Conservation (phyloP, 2,113 vertebrate species). For the Mesocricetus auratus region DNA sequence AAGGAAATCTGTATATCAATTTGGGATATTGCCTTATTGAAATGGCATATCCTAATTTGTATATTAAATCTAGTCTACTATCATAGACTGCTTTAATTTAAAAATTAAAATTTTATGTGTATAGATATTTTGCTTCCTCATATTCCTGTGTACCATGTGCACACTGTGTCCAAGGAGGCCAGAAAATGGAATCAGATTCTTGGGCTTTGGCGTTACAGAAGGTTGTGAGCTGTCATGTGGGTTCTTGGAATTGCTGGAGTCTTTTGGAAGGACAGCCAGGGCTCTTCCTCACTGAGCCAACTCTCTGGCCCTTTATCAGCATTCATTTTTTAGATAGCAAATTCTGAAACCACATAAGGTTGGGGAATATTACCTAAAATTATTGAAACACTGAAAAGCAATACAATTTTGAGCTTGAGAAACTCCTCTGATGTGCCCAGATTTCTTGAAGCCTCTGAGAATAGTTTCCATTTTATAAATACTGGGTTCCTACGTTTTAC, state of each 20-base stretch:
- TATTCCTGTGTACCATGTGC: not conserved
- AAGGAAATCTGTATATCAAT: not conserved
- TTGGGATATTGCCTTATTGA: not conserved
- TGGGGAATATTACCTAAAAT: not conserved
- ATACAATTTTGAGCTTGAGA: not conserved
- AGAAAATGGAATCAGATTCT: not conserved
- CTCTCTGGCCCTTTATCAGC: not conserved
- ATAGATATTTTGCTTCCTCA: not conserved
- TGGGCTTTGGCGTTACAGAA: not conserved
- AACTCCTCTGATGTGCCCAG: not conserved
- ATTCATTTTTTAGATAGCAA: not conserved
- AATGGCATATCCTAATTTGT: not conserved
- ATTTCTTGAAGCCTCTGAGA: slow-evolving; percentile 15
- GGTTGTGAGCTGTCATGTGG: not conserved
- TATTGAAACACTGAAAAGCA: not conserved
- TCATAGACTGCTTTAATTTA: not conserved
- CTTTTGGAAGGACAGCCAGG: not conserved
- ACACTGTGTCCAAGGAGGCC: not conserved
- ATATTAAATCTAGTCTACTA: not conserved
- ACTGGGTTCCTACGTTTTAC: not conserved
- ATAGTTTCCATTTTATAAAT: slow-evolving; percentile 46
- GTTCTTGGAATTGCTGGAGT: not conserved
- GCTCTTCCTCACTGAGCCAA: not conserved
- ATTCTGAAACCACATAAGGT: not conserved
- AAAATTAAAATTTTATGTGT: not conserved